Base-by-base conservation (phyloP, 1,140 invertebrate species). In the Lepidurus apus region DNA sequence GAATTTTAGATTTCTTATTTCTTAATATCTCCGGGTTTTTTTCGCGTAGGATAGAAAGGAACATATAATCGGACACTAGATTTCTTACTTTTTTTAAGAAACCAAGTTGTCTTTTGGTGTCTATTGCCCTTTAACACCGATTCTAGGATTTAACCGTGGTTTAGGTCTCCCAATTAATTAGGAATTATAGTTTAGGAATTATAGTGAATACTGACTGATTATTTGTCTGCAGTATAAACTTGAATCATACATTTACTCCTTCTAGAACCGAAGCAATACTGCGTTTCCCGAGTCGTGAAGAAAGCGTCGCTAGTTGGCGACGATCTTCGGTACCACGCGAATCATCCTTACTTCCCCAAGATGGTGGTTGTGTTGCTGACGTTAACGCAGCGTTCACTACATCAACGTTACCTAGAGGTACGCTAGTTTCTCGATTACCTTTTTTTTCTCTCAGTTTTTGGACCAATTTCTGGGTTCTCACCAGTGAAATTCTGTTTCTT, bases 271-370 rank as follows among this genome's bases (percentile, higher is more conserved):
- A 65, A 65, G 21, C 17, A n/a, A 1, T 65, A 21, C 1, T 13
- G 13, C 53, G 53, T 65, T 65, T 65, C 53, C 53, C 53, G 7
- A 65, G 53, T 65, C 53, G 53, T 65, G 53, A 65, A 7, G 53
- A 65, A 65, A 65, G 13, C 3, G 21, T 13, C 21, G 7, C 53
- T n/a, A 17, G 17, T 21, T 65, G 53, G 53, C 53, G 53, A 1
- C 53, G 53, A 17, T 65, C 53, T 65, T 65, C 53, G 17, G 53
- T 75, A 7, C 74, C 34, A 21, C 74, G 74, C 8, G 75, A 26
- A 43, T 11, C 43, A 44, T 77, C 75, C 21, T 17, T 47, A 44
- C 75, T 21, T 77, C 75, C 75, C 3, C 75, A 77, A 43, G 45
- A 44, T 47, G 21, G 43, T n/a, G 21, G 17, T 24, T 17, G 26